Evolutionary conservation across 2,888 invertebrate species (phyloP).

Genomic region (Drosophila eohydei): DNA sequence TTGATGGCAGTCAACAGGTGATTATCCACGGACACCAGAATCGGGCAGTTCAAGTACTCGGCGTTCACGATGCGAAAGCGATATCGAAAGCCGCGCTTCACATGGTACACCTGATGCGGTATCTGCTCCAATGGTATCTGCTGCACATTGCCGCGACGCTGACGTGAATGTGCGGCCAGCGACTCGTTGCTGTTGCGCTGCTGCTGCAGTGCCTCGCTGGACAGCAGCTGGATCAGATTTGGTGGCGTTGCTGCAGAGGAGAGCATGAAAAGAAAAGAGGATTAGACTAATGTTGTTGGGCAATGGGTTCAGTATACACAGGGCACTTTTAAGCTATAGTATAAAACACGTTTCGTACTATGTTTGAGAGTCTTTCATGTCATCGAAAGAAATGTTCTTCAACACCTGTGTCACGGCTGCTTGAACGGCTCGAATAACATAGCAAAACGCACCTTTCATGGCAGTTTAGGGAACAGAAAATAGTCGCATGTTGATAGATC

Average conservation of each 20-base stretch:
- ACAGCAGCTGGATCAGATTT: conserved; percentile 44
- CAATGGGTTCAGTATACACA: no score
- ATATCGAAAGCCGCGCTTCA: conserved; percentile 88
- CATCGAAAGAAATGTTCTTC: no score
- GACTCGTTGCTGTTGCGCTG: conserved; percentile 31
- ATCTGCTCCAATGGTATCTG: conserved; percentile 69
- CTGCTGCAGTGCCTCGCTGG: conserved; percentile 33
- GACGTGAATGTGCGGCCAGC: conserved; percentile 42
- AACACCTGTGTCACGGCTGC: no score
- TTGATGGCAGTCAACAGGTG: conserved; percentile 92
- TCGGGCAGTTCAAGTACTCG: conserved; percentile 94
- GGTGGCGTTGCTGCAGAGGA: conserved; percentile 8
- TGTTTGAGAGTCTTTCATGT: no score
- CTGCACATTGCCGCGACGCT: conserved; percentile 56
- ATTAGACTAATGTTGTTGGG: neutral
- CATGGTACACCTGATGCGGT: conserved; percentile 81
- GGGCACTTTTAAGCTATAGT: no score
- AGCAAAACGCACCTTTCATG: no score
- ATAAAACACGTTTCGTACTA: no score
- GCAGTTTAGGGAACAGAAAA: no score
- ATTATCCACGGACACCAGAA: conserved; percentile 92
- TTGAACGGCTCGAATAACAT: no score
- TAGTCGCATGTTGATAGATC: no score
- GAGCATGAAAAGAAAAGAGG: neutral
- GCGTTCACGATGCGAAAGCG: conserved; percentile 93